A percentile compares a stretch with the other conserved stretches of the same genome.
Conservation (phyloP, 1,140 invertebrate genomes). For the Zelostemma sp. region DNA sequence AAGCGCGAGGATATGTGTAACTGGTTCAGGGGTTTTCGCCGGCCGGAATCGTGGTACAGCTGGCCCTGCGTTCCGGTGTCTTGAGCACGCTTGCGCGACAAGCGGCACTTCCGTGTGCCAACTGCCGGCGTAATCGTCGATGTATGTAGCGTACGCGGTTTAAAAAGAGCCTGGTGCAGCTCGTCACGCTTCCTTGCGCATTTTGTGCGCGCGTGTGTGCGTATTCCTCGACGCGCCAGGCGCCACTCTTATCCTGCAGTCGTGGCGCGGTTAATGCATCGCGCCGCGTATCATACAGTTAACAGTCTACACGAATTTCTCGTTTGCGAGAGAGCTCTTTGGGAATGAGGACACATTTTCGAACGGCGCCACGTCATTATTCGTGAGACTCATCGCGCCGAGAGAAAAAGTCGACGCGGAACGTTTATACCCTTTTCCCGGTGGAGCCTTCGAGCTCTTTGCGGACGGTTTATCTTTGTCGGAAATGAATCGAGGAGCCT, state of each 20-base stretch:
- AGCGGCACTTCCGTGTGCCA: constrained; percentile 51
- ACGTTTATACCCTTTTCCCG: too few relatives aligned
- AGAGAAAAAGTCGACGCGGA: too few relatives aligned
- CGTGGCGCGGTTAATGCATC: constrained; percentile 22
- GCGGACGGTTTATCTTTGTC: too few relatives aligned
- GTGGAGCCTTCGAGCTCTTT: too few relatives aligned
- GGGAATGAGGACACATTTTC: constrained; percentile 48
- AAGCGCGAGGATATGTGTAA: too few relatives aligned
- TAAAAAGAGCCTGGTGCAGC: constrained; percentile 28
- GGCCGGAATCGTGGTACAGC: constrained; percentile 29
- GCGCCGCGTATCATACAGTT: constrained; percentile 16
- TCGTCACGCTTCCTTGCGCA: constrained; percentile 64
- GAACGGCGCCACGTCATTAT: constrained; percentile 46
- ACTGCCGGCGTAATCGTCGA: constrained; percentile 33
- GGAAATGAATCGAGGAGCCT: too few relatives aligned
- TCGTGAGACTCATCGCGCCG: constrained; percentile 29
- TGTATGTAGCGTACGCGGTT: too few relatives aligned
- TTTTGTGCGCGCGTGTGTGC: too few relatives aligned
- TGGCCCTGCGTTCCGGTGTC: constrained; percentile 38
- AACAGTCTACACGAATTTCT: constrained; percentile 44
- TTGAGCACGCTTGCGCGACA: constrained; percentile 28
- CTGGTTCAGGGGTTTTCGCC: too few relatives aligned
- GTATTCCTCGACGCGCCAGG: constrained; percentile 55
- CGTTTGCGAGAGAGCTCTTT: constrained; percentile 41
- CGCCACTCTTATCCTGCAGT: constrained; percentile 56